Evolutionary conservation across 2,888 invertebrate species (phyloP).

Genomic region (Philereme vetulata): DNA sequence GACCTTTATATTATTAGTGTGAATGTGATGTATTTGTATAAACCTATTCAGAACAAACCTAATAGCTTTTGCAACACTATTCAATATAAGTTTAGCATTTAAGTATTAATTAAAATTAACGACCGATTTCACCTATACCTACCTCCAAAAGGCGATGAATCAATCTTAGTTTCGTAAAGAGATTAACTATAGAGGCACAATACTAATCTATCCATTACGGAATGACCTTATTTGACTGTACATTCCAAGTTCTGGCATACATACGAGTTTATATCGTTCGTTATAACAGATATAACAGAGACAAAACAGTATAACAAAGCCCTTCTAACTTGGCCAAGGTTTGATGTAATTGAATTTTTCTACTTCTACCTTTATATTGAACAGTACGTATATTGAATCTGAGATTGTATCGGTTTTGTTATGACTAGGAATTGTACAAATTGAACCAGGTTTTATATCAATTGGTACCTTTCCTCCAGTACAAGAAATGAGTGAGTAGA

Average conservation of each 20-base stretch:
- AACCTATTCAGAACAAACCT: neutral
- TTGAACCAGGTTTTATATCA: neutral
- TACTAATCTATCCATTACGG: slow-evolving; percentile 11
- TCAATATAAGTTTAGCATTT: slow-evolving; percentile 5
- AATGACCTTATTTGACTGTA: slow-evolving; percentile 23
- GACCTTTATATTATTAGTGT: too few species aligned
- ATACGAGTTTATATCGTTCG: neutral
- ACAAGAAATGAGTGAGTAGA: too few species aligned
- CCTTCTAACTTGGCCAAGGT: slow-evolving; percentile 63
- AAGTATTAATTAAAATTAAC: slow-evolving; percentile 21
- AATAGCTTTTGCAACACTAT: slow-evolving; percentile 7
- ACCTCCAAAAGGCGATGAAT: slow-evolving; percentile 15
- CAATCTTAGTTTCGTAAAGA: slow-evolving; percentile 23
- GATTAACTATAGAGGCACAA: slow-evolving; percentile 11
- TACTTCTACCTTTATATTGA: slow-evolving; percentile 19
- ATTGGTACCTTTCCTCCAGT: too few species aligned
- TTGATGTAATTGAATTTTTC: slow-evolving; percentile 24
- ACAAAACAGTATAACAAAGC: slow-evolving; percentile 26
- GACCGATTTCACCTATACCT: slow-evolving; percentile 17
- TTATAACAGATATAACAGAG: slow-evolving; percentile 3
- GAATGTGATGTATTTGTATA: neutral
- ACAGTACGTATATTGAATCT: slow-evolving; percentile 1
- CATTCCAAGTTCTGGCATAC: slow-evolving; percentile 7
- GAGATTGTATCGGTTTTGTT: slow-evolving; percentile 6
- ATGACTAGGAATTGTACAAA: neutral